phyloP scores from a whole-genome alignment of 2,797 vertebrate genomes.

The Spea hammondii region DNA sequence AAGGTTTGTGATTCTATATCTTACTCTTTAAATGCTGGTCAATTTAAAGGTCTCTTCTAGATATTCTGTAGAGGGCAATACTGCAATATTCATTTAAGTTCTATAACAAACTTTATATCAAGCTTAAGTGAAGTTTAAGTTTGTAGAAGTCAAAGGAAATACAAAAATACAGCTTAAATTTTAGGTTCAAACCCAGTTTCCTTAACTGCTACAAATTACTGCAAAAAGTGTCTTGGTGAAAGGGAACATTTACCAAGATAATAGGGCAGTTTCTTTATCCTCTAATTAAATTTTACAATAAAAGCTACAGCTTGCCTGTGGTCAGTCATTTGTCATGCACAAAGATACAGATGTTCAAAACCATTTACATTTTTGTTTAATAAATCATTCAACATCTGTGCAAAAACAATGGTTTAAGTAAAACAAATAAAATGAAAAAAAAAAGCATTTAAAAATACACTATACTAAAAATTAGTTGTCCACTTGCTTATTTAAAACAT shows the following conservation, averaged over 20 bases:
- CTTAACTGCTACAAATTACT: not conserved
- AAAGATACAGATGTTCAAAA: constrained; percentile 51
- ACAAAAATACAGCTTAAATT: not conserved
- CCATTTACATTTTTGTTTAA: constrained; percentile 56
- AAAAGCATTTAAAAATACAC: not conserved
- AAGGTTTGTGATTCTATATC: no score
- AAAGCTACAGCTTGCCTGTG: constrained; percentile 36
- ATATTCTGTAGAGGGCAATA: not conserved
- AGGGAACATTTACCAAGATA: constrained; percentile 38
- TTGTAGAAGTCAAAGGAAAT: not conserved
- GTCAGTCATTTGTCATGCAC: constrained; percentile 48
- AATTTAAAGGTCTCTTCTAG: no score
- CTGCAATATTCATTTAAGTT: not conserved
- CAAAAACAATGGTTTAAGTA: constrained; percentile 50
- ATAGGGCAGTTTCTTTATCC: constrained; percentile 13
- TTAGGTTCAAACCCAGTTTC: constrained; percentile 1
- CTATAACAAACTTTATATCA: not conserved
- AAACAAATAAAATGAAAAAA: constrained; percentile 21
- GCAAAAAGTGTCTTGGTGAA: constrained; percentile 18
- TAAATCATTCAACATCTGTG: constrained; percentile 51
- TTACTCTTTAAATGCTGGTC: no score
- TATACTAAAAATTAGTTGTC: constrained; percentile 51
- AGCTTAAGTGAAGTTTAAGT: not conserved
- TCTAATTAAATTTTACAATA: constrained; percentile 30
- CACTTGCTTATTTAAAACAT: constrained; percentile 51